Evolutionary conservation across 2,888 invertebrate genomes (phyloP), one percentile per base, ranked within the genome.

Genomic region (Anoplius nigerrimus): DNA sequence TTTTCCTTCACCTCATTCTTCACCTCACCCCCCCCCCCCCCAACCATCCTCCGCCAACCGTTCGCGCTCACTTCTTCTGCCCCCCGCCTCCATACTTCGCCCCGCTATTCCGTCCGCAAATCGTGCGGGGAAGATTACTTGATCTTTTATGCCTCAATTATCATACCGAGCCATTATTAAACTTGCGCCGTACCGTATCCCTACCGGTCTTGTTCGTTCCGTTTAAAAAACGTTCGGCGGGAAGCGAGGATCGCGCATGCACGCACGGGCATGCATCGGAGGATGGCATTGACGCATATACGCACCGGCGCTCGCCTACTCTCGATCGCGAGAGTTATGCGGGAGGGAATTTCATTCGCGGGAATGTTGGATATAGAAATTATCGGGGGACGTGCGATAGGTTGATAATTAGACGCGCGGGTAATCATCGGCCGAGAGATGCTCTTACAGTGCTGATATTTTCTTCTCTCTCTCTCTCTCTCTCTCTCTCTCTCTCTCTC

Each of bases 141-240:
- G 80, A 83, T 83, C 83, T 78, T 81, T 83, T 82, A 82, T 83
- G 79, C 82, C 83, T 81, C 82, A 81, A 84, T 83, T 84, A 85
- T 82, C 79, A 81, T 84, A 77, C 81, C 82, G 66, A 71, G 69
- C 66, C 74, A 79, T 82, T 83, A 83, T 82, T 79, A 80, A 81
- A 78, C 72, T 66, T 62, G 64, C 68, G 65, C 74, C 64, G 57
- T 64, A 53, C 22, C 60, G 64, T 64, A 71, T 66, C 34, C 60
- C 66, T 64, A 71, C 68, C 34, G 64, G 48, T 68, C 70, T 65
- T 66, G 64, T 68, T 69, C 62, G 62, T 66, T 69, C 56, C 55
- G 34, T 58, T 64, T 70, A 55, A 61, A 64, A n/a, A 77, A 68
- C 55, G 57, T 69, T 73, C 67, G 69, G 58, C 63, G 51, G n/a